A percentile compares a stretch with the other conserved stretches of the same genome.
phyloP scores from a whole-genome alignment of 2,113 vertebrate genomes.

The Eptesicus fuscus region DNA sequence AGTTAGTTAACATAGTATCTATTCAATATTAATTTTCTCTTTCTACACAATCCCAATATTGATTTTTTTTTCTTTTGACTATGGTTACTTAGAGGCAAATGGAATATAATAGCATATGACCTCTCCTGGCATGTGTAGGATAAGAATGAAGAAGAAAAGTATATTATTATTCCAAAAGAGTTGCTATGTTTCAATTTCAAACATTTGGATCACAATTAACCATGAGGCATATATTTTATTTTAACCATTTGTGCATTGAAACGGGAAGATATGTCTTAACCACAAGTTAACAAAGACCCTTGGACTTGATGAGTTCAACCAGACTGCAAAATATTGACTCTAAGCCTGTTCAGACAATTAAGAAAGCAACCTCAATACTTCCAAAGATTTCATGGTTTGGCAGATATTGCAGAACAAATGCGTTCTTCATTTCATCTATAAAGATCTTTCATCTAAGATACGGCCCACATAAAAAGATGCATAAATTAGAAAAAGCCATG shows the following conservation, averaged over 20 bases:
- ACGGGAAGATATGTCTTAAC: not conserved
- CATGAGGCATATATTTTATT: not conserved
- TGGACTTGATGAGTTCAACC: not conserved
- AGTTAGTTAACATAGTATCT: not conserved
- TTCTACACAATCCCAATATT: slow-evolving; percentile 2
- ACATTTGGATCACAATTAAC: not conserved
- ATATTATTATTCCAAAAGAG: not conserved
- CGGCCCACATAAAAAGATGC: not conserved
- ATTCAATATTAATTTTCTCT: slow-evolving; percentile 4
- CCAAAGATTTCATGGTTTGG: not conserved
- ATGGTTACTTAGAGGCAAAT: not conserved
- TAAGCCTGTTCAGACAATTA: not conserved
- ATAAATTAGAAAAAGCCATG: not conserved
- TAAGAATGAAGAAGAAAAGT: not conserved
- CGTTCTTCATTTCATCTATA: not conserved
- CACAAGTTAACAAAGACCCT: not conserved
- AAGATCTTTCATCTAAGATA: not conserved
- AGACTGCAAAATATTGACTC: not conserved
- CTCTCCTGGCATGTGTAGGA: not conserved
- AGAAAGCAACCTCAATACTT: not conserved
- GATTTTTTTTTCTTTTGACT: not conserved
- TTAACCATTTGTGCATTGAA: not conserved
- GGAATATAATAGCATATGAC: not conserved
- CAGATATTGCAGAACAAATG: not conserved
- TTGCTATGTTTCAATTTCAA: not conserved